Base-by-base conservation (phyloP, 2,797 vertebrate genomes). In the Parauchenoglanis punctatus region DNA sequence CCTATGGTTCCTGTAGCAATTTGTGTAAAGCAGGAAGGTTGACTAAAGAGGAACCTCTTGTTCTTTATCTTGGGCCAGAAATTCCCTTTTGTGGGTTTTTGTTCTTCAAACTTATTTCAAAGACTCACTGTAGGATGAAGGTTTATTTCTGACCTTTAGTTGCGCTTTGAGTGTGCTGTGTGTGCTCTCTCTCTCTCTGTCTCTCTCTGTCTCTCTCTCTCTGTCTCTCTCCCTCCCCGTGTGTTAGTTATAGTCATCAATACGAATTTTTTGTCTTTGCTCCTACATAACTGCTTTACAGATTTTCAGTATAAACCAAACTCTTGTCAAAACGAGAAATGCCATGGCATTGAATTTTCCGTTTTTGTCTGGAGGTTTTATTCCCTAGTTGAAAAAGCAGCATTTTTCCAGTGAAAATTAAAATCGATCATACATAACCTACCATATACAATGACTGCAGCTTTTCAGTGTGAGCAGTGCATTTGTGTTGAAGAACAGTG, bases 11-110 rank as follows among this genome's bases (percentile, higher is more conserved):
- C 28, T 40, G 15, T 63, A 59, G 20, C 40, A 40, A 40, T 40
- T 40, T 58, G 28, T 67, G n/a, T 65, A 67, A 67, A 83, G 68
- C 28, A 68, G 35, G 23, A 61, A 61, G 58, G 12, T 61, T 44
- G 18, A 46, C 80, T 46, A 81, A 81, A 81, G 20, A 44, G 80
- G 80, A 81, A 81, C 2, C 40, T 63, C 54, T 58, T 3, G 23
- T 81, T 81, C 17, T 59, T 58, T 3, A 56, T 25, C 18, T 1
- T 56, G 7, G 23, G 54, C 28, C 35, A 8, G 25, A 82, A 65
- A 31, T 65, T n/a, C 80, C 59, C 59, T 67, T 52, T 8, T 28
- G 35, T 80, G 77, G 54, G 20, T 80, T 80, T 40, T 58, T 35
- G 56, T 81, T 81, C 2, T 81, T 77, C 2, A 77, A 4, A 31